Evolutionary conservation across 2,113 vertebrate species (phyloP).

Genomic region (Lota lota): DNA sequence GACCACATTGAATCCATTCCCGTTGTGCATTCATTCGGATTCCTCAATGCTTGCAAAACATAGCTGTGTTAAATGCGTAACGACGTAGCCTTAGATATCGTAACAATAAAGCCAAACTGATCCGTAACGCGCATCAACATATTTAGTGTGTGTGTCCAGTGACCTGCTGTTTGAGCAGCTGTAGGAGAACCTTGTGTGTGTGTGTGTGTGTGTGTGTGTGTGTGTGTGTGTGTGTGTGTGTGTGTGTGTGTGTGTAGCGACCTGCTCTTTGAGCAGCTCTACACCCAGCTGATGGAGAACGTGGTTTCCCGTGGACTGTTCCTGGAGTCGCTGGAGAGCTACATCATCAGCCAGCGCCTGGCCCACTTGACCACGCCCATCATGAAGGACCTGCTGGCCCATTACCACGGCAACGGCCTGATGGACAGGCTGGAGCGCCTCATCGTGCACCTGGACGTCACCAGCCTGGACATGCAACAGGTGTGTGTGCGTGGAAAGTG

Average conservation of each 20-base stretch:
- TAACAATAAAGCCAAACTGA: too few relatives aligned
- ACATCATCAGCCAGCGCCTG: slow-evolving; percentile 89
- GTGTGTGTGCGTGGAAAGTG: slow-evolving; percentile 67
- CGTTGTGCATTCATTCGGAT: too few relatives aligned
- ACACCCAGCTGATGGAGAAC: slow-evolving; percentile 87
- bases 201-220: slow-evolving; percentile 9
- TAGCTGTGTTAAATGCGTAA: too few relatives aligned
- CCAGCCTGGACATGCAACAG: slow-evolving; percentile 96
- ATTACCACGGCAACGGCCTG: slow-evolving; percentile 90
- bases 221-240: background rate
- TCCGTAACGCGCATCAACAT: too few relatives aligned
- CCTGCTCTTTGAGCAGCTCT: slow-evolving; percentile 91
- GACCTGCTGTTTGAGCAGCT: too few relatives aligned
- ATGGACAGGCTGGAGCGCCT: slow-evolving; percentile 95
- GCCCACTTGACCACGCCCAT: slow-evolving; percentile 88
- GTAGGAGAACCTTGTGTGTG: too few relatives aligned
- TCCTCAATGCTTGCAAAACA: too few relatives aligned
- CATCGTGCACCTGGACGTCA: slow-evolving; percentile 96
- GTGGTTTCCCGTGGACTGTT: slow-evolving; percentile 90
- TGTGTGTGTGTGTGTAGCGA: slow-evolving; percentile 71
- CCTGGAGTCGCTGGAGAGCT: slow-evolving; percentile 89
- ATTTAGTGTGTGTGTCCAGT: background rate
- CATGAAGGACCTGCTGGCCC: slow-evolving; percentile 92
- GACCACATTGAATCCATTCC: too few relatives aligned
- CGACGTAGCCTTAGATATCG: too few relatives aligned